Evolutionary conservation across 2,888 invertebrate species (phyloP).

Genomic region (Caenorhabditis sp.): DNA sequence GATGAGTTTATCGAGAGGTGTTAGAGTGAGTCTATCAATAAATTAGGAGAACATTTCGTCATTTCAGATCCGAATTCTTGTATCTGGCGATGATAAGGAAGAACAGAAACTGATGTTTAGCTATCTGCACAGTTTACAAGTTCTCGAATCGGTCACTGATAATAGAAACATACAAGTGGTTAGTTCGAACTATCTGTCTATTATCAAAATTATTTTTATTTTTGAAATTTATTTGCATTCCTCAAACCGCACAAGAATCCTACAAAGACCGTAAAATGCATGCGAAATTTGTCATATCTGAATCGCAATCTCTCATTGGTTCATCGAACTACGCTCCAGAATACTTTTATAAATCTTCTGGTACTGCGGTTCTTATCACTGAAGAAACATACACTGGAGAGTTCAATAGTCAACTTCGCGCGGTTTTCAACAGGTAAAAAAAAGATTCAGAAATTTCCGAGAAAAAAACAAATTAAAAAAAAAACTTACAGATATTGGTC

Average conservation of each 20-base stretch:
- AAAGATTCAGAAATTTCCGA: not conserved
- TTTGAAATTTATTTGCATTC: constrained; percentile 38
- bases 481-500: constrained; percentile 29
- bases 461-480: not conserved
- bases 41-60: not conserved
- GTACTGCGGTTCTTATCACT: constrained; percentile 21
- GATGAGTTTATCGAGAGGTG: constrained; percentile 37
- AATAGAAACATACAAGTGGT: constrained; percentile 30
- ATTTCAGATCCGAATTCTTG: constrained; percentile 18
- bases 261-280: constrained; percentile 38
- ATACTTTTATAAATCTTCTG: constrained; percentile 40
- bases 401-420: constrained; percentile 24
- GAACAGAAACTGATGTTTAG: constrained; percentile 36
- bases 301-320: constrained; percentile 24
- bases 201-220: no score
- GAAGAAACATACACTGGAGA: constrained; percentile 20
- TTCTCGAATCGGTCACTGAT: constrained; percentile 20
- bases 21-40: constrained; percentile 8
- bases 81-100: constrained; percentile 38
- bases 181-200: no score
- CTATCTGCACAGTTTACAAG: constrained; percentile 35
- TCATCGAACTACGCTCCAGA: constrained; percentile 43
- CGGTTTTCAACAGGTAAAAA: constrained; percentile 27
- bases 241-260: constrained; percentile 29
- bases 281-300: constrained; percentile 35